Base-by-base conservation (phyloP, 2,888 invertebrate genomes). In the Lycocerus yunnanus region DNA sequence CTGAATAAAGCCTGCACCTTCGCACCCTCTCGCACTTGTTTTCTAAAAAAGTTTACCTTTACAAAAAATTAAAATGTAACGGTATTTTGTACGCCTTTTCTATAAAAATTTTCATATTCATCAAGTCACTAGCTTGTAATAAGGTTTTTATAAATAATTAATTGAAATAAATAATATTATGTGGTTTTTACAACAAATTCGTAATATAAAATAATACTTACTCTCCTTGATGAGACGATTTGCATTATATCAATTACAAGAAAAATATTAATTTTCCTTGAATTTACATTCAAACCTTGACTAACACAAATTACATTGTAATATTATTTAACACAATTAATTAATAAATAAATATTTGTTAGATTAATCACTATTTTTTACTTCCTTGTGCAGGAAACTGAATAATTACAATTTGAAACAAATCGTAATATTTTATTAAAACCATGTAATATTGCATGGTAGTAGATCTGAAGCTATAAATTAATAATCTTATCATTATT, bases 1-100 rank as follows among this genome's bases (percentile, higher is more conserved):
- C 60, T 73, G 73, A 76, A 76, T 76, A 73, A 73, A 75, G 70
- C 72, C 43, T 63, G 70, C 73, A 76, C 73, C 72, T 72, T 75
- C 70, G 59, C 70, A 61, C 70, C 69, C 69, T 71, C 66, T 63
- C 68, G 60, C 27, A 63, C 61, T 63, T 63, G 61, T 63, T 63
- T 63, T 20, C 13, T 13, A n/a, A 20, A 63, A 16, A 18, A 18
- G 20, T 8, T 18, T 18, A 63, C 61, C 61, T 63, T 15, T 43
- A 43, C 43, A 43, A 43, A 43, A 43, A 43, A 43, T 43, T 43
- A 43, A 43, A 43, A 43, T 43, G 6, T 43, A 43, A 43, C 43
- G 13, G 1, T 43, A 43, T 43, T 43, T 43, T n/a, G 6, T 6
- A n/a, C 43, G 6, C 1, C 13, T 43, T 43, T 43, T 43, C 43